Base-by-base conservation (phyloP, 2,797 vertebrate species). In the Calcarius lapponicus region DNA sequence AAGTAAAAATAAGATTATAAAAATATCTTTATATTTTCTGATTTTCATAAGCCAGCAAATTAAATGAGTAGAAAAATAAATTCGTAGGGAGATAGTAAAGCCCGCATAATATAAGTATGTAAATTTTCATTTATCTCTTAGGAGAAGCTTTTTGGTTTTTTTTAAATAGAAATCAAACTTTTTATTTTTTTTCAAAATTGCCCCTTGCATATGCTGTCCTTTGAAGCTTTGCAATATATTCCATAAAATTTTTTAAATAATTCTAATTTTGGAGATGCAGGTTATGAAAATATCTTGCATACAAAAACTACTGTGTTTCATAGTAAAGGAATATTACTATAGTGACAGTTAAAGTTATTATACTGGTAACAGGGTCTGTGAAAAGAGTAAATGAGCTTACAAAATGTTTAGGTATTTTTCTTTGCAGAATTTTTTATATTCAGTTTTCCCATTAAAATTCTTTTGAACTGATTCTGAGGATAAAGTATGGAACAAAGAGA, bases 261-360 rank as follows among this genome's bases (percentile, higher is more conserved):
- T 53, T 57, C 57, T 24, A 34, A 53, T 58, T 72, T 70, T 81
- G 32, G 65, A 78, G 20, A 51, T 81, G 28, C 53, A 65, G 13
- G 24, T 70, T 48, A 56, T 36, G 32, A 90, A 87, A 81, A 62
- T 40, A 79, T 11, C 32, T 45, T 17, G 18, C 53, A 19, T 53
- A 54, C 36, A 50, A 85, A 80, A 93, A 70, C 58, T 17, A 22
- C 7, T 4, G 2, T 80, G 58, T 75, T 96, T 97, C 66, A 82
- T 75, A 97, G 86, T 92, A 92, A 92, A 85, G 91, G 36, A 94
- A 57, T 72, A 93, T 93, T 92, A 75, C 66, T 92, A 66, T 45
- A 93, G 80, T 8, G 22, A 86, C 43, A 85, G 86, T 90, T 58
- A 21, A 91, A 84, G 96, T 93, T 96, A 91, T 96, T 96, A 97